Evolutionary conservation across 2,797 vertebrate species (phyloP).

Genomic region (Cephalopachus bancanus): DNA sequence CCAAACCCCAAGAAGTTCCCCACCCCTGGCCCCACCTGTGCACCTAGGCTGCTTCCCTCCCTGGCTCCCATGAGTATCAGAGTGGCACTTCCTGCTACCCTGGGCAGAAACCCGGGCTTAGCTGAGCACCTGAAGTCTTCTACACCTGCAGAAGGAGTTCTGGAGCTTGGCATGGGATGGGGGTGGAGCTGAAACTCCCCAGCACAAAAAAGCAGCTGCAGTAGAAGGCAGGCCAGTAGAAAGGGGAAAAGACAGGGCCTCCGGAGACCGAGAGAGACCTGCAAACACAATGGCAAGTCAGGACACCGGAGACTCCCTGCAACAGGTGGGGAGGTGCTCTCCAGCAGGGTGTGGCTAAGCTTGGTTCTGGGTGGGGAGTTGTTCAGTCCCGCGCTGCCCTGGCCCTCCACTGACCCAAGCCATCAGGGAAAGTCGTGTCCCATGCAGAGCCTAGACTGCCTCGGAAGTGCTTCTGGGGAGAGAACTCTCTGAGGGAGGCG

Average conservation of each 20-base stretch:
- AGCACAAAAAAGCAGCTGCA: background rate
- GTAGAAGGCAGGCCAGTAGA: background rate
- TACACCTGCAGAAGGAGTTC: background rate
- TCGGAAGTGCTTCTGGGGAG: background rate
- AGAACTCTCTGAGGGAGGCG: no score
- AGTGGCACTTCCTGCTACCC: background rate
- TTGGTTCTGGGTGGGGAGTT: background rate
- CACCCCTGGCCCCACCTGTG: background rate
- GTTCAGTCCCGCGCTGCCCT: background rate
- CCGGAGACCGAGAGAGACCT: background rate
- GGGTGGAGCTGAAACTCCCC: background rate
- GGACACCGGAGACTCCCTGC: background rate
- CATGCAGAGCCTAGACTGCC: fast-evolving
- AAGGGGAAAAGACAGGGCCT: no score
- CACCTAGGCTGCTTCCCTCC: background rate
- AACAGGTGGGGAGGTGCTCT: background rate
- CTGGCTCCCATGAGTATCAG: fast-evolving
- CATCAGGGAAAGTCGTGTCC: background rate
- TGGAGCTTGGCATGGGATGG: background rate
- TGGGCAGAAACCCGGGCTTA: background rate
- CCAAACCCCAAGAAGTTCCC: background rate
- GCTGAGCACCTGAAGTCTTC: background rate
- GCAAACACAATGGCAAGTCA: background rate
- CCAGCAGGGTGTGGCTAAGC: background rate
- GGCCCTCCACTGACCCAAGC: background rate